Base-by-base conservation (phyloP, 2,888 invertebrate species). In the Pristionchus arcanus region DNA sequence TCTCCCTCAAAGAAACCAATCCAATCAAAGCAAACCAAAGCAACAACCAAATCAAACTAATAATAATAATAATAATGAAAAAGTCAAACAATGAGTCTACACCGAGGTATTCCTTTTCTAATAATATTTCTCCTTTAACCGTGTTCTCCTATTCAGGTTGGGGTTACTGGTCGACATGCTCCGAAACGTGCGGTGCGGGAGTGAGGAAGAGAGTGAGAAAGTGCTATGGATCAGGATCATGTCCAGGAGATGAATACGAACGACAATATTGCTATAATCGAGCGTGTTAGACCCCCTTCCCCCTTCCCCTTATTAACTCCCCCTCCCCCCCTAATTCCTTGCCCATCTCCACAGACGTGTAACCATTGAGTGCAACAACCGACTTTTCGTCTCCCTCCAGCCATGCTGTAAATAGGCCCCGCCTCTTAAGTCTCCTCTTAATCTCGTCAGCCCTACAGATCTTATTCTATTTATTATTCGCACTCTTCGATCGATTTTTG, bases 101-200 rank as follows among this genome's bases (percentile, higher is more conserved):
- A 28, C 31, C 9, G 53, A 84, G 59, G 84, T 84, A 84, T 28
- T 19, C 28, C 28, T 19, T 71, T 28, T 42, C n/a, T 21, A 13
- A 5, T 42, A 11, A 42, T 19, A 21, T 9, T 77, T 19, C 77
- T 77, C 2, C 77, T 42, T 42, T 42, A 25, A 19, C 34, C 31
- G 25, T 25, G 37, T 21, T 11, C 3, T 49, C 34, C 25, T 21
- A 91, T 94, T 85, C 90, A 95, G 95, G 95, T 68, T 95, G 95
- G 95, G 95, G 95, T 81, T 94, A 93, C 89, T 95, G 95, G 95
- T 93, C 93, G 9, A 90, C 93, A 49, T 94, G 95, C 86, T 93
- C 93, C 55, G 92, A 92, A 90, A 91, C 92, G 25, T 94, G 94
- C 91, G 94, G 95, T 59, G 91, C 91, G 63, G 94, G 95, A 11